Evolutionary conservation across 2,797 vertebrate species (phyloP).

Genomic region (Sparidentex hasta): DNA sequence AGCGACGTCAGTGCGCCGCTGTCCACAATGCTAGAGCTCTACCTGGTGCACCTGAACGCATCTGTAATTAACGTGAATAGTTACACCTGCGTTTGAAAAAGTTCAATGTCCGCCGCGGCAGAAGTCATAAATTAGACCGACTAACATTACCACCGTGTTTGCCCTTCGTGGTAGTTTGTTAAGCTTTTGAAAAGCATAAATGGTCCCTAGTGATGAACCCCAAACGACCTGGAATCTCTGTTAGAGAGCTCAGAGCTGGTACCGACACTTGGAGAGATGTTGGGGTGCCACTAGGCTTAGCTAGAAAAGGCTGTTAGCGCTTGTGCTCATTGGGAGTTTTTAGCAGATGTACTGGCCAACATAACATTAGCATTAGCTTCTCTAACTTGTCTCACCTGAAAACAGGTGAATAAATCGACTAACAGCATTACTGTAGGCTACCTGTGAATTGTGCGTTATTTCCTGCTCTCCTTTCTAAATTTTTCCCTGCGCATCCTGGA

Average conservation of each 20-base stretch:
- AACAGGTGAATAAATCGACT: background rate
- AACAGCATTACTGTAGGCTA: background rate
- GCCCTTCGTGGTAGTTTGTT: too few species aligned
- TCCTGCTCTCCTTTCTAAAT: background rate
- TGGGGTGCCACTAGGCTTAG: background rate
- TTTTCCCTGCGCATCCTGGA: background rate
- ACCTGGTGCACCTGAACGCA: constrained; percentile 2
- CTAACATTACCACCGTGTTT: background rate
- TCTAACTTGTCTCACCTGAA: background rate
- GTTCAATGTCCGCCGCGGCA: background rate
- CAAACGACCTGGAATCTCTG: background rate
- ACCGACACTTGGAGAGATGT: background rate
- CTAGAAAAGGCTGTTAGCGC: background rate
- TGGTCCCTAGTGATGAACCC: background rate
- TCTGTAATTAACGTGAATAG: constrained; percentile 7
- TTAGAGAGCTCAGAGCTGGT: background rate
- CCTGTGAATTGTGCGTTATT: background rate
- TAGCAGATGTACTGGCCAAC: background rate
- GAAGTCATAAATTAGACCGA: background rate
- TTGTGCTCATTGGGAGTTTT: background rate
- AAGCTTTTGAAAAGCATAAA: background rate
- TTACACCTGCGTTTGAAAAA: constrained; percentile 11
- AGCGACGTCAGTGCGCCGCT: background rate
- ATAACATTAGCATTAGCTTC: background rate
- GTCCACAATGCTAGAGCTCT: background rate